Base-by-base conservation (phyloP, 2,797 vertebrate genomes). In the Danio kyathit region DNA sequence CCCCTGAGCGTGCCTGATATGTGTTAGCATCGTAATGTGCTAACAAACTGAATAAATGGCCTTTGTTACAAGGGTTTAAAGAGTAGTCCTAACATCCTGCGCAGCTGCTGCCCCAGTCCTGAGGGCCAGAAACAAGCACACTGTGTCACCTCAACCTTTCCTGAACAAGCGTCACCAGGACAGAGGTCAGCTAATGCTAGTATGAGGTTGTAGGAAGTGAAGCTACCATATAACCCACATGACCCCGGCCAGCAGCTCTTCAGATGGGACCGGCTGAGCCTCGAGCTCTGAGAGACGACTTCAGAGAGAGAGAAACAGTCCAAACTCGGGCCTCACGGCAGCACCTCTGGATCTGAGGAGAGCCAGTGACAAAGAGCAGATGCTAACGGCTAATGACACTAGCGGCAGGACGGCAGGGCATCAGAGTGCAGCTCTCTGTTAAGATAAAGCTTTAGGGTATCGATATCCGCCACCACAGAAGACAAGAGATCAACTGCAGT, bases 31-130 rank as follows among this genome's bases (percentile, higher is more conserved):
- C n/a, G 51, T 60, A 2, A 79, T 52, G 60, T 21, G 9, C 57
- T 71, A 61, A 79, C 71, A 40, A 49, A 70, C 54, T 12, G 48
- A 70, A 51, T 41, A 51, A 65, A 54, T 9, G 8, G 48, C 29
- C 14, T 64, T 76, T 52, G 60, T 17, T 40, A 41, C 29, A 64
- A 52, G 10, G n/a, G 10, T 66, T 66, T 43, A 43, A 74, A 70
- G 66, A 79, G 56, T 72, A 52, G 46, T 40, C 59, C 44, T 46
- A 64, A 69, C 40, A 72, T 63, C 59, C 59, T 38, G 69, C 75
- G 74, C 81, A 87, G 83, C 81, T 82, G 86, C 70, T 82, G 11
- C 40, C 16, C 17, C 66, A 48, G 63, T 67, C 75, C 52, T n/a
- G 40, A 43, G 76, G 81, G 81, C 59, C 54, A 48, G 48, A 77